Conservation (phyloP, 2,888 invertebrate genomes). For the Entomobrya proxima region DNA sequence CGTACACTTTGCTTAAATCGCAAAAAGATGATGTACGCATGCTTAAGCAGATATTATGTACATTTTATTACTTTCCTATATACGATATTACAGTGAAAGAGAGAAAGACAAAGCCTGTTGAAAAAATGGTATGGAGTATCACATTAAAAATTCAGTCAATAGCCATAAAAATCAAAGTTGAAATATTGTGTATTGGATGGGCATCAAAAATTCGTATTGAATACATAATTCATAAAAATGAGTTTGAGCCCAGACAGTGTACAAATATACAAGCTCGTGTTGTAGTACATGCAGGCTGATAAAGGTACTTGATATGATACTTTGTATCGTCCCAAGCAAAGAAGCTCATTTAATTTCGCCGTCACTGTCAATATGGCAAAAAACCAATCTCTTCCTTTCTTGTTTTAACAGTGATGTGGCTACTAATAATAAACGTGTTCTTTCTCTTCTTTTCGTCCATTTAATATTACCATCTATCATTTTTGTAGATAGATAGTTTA, state of each 20-base stretch:
- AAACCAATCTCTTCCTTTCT: background rate
- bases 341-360: background rate
- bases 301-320: background rate
- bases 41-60: background rate
- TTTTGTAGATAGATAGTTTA: no score
- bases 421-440: conserved; percentile 19
- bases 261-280: background rate
- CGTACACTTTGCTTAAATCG: background rate
- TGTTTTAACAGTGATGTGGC: conserved; percentile 27
- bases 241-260: conserved; percentile 1
- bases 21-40: background rate
- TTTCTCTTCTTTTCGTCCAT: background rate
- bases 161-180: conserved; percentile 69
- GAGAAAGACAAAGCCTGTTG: conserved; percentile 25
- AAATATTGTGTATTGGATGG: conserved; percentile 69
- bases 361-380: conserved; percentile 24
- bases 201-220: conserved; percentile 69
- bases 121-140: conserved; percentile 43
- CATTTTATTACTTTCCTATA: background rate
- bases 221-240: conserved; percentile 67
- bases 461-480: background rate
- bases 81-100: background rate
- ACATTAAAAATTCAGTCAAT: conserved; percentile 67
- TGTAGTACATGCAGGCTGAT: background rate
- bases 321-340: background rate